Conservation (phyloP, 2,888 invertebrate species). For the Sinelater perroti region DNA sequence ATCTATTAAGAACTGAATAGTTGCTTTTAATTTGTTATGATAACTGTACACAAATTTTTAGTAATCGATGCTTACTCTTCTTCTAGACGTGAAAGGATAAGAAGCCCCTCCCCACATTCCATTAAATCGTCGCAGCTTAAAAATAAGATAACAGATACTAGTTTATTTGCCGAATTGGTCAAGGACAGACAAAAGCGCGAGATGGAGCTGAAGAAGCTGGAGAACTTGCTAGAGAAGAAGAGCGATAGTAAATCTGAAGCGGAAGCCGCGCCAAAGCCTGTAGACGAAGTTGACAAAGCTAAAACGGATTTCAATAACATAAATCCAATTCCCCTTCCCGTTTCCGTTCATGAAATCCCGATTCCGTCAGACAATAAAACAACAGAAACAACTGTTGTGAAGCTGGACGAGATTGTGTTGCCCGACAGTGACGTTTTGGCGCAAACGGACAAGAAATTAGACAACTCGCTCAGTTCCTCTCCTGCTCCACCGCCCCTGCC, state of each 20-base stretch:
- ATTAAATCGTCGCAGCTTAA: slow-evolving; percentile 69
- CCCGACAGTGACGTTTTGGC: slow-evolving; percentile 39
- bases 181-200: slow-evolving; percentile 86
- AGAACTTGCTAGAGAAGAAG: slow-evolving; percentile 74
- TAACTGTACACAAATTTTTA: too few species aligned
- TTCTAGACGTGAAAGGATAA: slow-evolving; percentile 47
- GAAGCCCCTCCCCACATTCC: slow-evolving; percentile 59
- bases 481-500: slow-evolving; percentile 26
- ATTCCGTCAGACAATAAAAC: slow-evolving; percentile 65
- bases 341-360: slow-evolving; percentile 76
- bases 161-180: slow-evolving; percentile 88
- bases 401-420: slow-evolving; percentile 53
- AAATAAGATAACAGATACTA: slow-evolving; percentile 88
- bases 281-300: slow-evolving; percentile 49
- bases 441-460: slow-evolving; percentile 2
- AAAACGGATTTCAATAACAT: slow-evolving; percentile 33
- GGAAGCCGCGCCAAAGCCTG: slow-evolving; percentile 47
- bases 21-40: too few species aligned
- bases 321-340: slow-evolving; percentile 47
- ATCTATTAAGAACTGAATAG: too few species aligned
- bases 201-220: slow-evolving; percentile 74
- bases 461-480: slow-evolving; percentile 16
- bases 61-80: slow-evolving; percentile 9
- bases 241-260: slow-evolving; percentile 62
- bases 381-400: slow-evolving; percentile 41